These are phyloP conservation scores for Cantharis nigra DNA, from an alignment of 2,888 invertebrate species.

Conservation along the genomic window DNA sequence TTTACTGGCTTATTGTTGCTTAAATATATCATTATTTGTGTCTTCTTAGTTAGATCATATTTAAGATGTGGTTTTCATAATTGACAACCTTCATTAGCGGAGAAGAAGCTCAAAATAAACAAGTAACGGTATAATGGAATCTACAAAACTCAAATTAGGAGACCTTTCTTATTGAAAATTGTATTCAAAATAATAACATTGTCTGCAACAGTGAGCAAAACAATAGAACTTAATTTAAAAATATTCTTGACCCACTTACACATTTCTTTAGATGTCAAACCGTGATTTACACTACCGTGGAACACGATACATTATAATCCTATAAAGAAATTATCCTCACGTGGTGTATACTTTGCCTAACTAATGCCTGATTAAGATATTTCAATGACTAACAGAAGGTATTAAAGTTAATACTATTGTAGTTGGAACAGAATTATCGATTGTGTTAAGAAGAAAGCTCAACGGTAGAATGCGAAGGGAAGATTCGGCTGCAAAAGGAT, in stretches of 20 bases:
- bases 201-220: not conserved
- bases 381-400: not conserved
- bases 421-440: not conserved
- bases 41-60: not conserved
- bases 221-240: not conserved
- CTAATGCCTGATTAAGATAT: not conserved
- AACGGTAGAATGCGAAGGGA: not conserved
- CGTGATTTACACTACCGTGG: not conserved
- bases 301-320: not conserved
- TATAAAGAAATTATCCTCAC: not conserved
- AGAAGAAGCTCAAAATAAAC: not conserved
- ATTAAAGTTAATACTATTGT: not conserved
- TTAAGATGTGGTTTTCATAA: not conserved
- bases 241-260: not conserved
- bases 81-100: not conserved
- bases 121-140: not conserved
- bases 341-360: not conserved
- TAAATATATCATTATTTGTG: too few species aligned
- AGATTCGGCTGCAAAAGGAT: not conserved
- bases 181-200: not conserved
- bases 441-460: constrained; percentile 1
- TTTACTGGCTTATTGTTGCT: not conserved
- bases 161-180: not conserved
- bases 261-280: not conserved
- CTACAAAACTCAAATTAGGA: not conserved